Percentiles rank a stretch among this genome's conserved stretches.
These are phyloP conservation scores for Dolomedes plantarius DNA, from an alignment of 2,888 invertebrate species.

Conservation along the genomic window DNA sequence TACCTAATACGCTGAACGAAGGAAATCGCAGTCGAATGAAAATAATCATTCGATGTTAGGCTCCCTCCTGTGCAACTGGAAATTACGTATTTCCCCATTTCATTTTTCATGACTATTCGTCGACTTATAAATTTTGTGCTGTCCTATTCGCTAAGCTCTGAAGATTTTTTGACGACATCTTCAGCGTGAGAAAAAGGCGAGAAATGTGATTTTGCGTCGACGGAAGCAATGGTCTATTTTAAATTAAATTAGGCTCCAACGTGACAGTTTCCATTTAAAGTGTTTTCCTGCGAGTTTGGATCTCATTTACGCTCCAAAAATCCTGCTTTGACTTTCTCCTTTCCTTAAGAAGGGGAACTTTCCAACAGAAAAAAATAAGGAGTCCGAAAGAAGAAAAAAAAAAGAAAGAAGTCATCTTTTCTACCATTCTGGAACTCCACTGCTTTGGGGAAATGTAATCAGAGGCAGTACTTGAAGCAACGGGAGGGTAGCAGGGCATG, in stretches of 20 bases:
- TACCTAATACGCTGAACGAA: too few species aligned
- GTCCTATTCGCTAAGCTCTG: too few species aligned
- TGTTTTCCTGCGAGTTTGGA: constrained; percentile 28
- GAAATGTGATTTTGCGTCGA: not conserved
- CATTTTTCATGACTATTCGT: too few species aligned
- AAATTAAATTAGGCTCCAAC: constrained; percentile 18
- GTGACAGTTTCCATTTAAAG: constrained; percentile 27
- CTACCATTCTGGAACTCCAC: constrained; percentile 44
- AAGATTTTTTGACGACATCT: too few species aligned
- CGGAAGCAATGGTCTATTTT: constrained; percentile 3
- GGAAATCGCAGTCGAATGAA: too few species aligned
- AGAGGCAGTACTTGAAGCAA: constrained; percentile 32
- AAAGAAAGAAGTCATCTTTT: constrained; percentile 38
- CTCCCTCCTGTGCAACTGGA: too few species aligned
- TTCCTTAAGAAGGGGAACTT: constrained; percentile 5
- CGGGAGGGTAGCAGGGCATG: constrained; percentile 26
- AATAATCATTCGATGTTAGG: too few species aligned
- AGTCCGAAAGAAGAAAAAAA: constrained; percentile 13
- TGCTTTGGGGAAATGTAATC: constrained; percentile 53
- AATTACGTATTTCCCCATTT: too few species aligned
- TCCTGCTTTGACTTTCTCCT: constrained; percentile 25
- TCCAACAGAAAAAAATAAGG: constrained; percentile 5
- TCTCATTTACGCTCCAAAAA: constrained; percentile 25
- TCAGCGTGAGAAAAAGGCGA: not conserved
- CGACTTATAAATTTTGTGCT: too few species aligned